Evolutionary conservation across 2,113 vertebrate species (phyloP), one percentile per base, ranked within the genome.

Genomic region (Acrocephalus arundinaceus): DNA sequence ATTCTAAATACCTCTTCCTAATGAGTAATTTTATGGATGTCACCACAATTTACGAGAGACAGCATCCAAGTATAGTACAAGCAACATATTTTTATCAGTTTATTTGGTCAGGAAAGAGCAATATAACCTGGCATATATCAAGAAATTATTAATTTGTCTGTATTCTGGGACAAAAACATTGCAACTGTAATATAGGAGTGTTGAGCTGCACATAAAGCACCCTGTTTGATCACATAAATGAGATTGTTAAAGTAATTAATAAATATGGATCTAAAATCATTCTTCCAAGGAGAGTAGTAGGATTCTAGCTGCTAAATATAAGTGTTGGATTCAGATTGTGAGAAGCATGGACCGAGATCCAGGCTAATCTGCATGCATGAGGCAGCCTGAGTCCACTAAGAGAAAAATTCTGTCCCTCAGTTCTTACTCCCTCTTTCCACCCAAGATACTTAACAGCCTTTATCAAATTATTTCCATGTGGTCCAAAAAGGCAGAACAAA

Each of bases 11-110:
- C 67, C 68, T 96, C 96, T 96, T 91, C 88, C 55, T 97, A 97
- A 97, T 91, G 96, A 97, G 92, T 89, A 97, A 98, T 98, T 97
- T 97, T 97, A 96, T 96, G 79, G 80, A 97, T 96, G 96, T 96
- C 96, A 96, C 76, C 54, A 95, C 83, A 95, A 94, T 97, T 97
- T 98, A 97, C 14, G 8, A 83, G 72, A 97, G 95, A 97, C 96
- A 96, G 76, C 58, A 95, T 96, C 74, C 73, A 96, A 97, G 83
- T 96, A 90, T 97, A 94, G 82, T 94, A 94, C 90, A 97, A 97
- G 90, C 62, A 92, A 95, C 87, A 93, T 96, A 97, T 96, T 96
- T 92, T 95, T 96, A 97, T 96, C 89, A 90, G 94, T 92, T 96
- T 96, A 96, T 96, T 94, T 97, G 82, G 79, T 96, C 87, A 95